A percentile compares a stretch with the other conserved stretches of the same genome.
Evolutionary conservation across 2,797 vertebrate species (phyloP).

Genomic region (Molossus molossus): DNA sequence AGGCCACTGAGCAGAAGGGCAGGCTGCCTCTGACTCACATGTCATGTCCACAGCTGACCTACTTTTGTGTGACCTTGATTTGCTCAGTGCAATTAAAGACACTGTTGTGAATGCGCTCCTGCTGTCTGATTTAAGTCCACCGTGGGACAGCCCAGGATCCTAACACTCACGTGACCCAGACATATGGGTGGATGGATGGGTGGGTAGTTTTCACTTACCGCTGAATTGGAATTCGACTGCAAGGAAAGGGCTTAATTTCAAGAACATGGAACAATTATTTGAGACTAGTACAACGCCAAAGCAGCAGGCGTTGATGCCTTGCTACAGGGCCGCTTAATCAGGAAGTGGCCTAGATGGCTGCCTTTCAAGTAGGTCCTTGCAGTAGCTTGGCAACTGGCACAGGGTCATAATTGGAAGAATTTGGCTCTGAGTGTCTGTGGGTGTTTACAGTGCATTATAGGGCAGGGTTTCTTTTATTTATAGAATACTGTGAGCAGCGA

Average conservation of each 20-base stretch:
- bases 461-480: constrained; percentile 82
- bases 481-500: constrained; percentile 81
- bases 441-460: constrained; percentile 84
- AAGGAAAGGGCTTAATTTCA: constrained; percentile 77
- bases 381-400: constrained; percentile 89
- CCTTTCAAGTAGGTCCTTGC: constrained; percentile 88
- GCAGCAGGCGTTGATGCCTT: constrained; percentile 79
- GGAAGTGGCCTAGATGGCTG: constrained; percentile 90
- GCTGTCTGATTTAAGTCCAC: constrained; percentile 83
- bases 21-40: constrained; percentile 72
- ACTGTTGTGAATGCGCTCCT: constrained; percentile 70
- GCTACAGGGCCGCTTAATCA: constrained; percentile 87
- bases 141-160: constrained; percentile 74
- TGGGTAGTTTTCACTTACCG: constrained; percentile 77
- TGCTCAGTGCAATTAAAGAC: constrained; percentile 79
- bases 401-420: constrained; percentile 84
- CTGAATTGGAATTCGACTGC: constrained; percentile 67
- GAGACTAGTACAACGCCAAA: constrained; percentile 54
- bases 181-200: constrained; percentile 37
- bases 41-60: constrained; percentile 87
- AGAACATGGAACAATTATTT: constrained; percentile 78
- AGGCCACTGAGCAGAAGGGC: constrained; percentile 17
- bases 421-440: constrained; percentile 82
- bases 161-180: neutral
- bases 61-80: constrained; percentile 92